Conservation (phyloP, 2,797 vertebrate genomes). For the Bradypodion pumilum region DNA sequence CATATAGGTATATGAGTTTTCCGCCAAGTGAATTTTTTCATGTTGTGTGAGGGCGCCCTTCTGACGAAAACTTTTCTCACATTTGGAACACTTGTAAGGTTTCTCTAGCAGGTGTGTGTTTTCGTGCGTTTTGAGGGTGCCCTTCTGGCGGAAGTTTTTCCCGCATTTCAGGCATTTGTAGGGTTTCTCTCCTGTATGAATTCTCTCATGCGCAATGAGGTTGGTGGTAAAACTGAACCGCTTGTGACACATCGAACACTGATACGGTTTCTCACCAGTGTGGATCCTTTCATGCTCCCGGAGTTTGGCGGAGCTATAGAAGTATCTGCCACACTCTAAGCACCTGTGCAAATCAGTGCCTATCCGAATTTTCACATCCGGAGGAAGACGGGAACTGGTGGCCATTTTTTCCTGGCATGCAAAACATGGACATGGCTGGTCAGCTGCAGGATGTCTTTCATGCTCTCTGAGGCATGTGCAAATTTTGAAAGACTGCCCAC, state of each 20-base stretch:
- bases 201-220: slow-evolving; percentile 22
- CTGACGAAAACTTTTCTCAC: slow-evolving; percentile 19
- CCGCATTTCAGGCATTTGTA: slow-evolving; percentile 43
- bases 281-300: background rate
- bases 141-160: slow-evolving; percentile 70
- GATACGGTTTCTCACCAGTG: background rate
- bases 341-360: background rate
- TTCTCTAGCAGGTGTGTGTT: slow-evolving; percentile 58
- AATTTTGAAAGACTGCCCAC: slow-evolving; percentile 5
- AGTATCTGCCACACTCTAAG: background rate
- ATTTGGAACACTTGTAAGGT: slow-evolving; percentile 38
- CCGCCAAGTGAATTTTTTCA: background rate
- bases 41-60: slow-evolving; percentile 4
- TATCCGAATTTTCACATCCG: slow-evolving; percentile 9
- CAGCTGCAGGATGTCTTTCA: background rate
- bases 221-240: slow-evolving; percentile 12
- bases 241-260: slow-evolving; percentile 15
- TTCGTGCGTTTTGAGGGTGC: slow-evolving; percentile 48
- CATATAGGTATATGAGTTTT: background rate
- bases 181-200: slow-evolving; percentile 51
- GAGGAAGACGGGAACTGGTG: background rate
- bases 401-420: too few relatives aligned
- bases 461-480: background rate
- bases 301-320: background rate
- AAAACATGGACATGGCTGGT: too few relatives aligned